Conservation (phyloP, 2,113 vertebrate genomes). For the Rhinoderma darwinii region DNA sequence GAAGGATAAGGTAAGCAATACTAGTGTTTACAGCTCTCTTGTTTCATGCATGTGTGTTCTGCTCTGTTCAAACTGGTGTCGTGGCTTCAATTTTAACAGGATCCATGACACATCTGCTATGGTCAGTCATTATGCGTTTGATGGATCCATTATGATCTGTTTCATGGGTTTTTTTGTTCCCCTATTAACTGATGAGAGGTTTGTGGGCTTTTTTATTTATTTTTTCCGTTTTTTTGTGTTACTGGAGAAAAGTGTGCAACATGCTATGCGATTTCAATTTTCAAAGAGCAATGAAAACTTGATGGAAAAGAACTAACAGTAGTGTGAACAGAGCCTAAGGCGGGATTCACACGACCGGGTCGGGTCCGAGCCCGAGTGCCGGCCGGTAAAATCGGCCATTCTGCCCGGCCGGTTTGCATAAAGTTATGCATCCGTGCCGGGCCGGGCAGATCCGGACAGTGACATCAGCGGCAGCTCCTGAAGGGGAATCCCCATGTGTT, state of each 20-base stretch:
- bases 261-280: neutral
- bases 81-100: neutral
- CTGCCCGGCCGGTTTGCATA: too few species aligned
- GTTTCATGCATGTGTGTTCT: too few species aligned
- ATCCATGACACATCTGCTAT: neutral
- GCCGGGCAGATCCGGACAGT: too few species aligned
- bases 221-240: too few species aligned
- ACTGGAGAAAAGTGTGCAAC: too few species aligned
- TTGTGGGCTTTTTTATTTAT: neutral
- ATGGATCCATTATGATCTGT: neutral
- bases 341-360: too few species aligned
- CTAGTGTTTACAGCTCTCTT: neutral
- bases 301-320: neutral
- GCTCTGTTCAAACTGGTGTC: neutral
- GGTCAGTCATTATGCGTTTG: neutral
- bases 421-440: too few species aligned
- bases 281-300: neutral
- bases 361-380: too few species aligned
- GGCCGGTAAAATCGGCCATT: too few species aligned
- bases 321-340: neutral
- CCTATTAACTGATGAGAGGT: too few species aligned
- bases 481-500: too few species aligned
- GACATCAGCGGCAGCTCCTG: too few species aligned
- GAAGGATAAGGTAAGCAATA: conserved; percentile 89
- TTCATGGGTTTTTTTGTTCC: neutral